phyloP scores from a whole-genome alignment of 2,113 vertebrate genomes.

The Phyllopteryx taeniolatus region DNA sequence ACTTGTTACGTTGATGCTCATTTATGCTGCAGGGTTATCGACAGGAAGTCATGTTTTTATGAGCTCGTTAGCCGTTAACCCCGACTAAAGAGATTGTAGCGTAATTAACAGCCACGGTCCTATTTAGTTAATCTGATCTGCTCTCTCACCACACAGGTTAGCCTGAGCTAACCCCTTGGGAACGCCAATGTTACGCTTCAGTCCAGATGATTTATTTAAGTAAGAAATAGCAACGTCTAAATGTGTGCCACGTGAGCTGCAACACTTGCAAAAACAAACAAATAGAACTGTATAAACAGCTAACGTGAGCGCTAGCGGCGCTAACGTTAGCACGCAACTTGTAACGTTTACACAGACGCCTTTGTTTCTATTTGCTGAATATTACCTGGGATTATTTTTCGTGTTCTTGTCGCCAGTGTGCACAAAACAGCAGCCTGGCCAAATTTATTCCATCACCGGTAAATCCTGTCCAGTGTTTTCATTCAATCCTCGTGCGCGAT shows the following conservation, averaged over 20 bases:
- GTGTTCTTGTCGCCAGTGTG: not conserved
- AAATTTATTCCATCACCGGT: constrained; percentile 5
- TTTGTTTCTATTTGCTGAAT: not conserved
- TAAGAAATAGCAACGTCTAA: not conserved
- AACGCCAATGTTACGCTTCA: too few species aligned
- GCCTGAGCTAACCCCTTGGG: constrained; percentile 29
- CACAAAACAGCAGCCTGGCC: not conserved
- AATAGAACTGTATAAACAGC: not conserved
- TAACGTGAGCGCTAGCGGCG: constrained; percentile 13
- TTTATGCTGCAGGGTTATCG: not conserved
- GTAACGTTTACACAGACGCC: not conserved
- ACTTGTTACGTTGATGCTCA: not conserved
- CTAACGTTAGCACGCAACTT: constrained; percentile 26
- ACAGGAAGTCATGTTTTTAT: not conserved
- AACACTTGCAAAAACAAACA: not conserved
- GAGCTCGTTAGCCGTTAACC: constrained; percentile 1
- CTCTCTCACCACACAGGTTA: constrained; percentile 22
- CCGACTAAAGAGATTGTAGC: constrained; percentile 21
- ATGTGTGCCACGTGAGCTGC: too few species aligned
- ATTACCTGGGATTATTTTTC: constrained; percentile 39
- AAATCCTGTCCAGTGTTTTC: constrained; percentile 11
- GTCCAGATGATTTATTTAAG: too few species aligned
- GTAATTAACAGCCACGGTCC: constrained; percentile 32
- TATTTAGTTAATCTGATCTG: constrained; percentile 53
- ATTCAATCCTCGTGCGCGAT: constrained; percentile 34